Percentiles rank a stretch among this genome's conserved stretches.
These are phyloP conservation scores for Meteorus colon DNA, from an alignment of 2,888 invertebrate species.

Conservation along the genomic window DNA sequence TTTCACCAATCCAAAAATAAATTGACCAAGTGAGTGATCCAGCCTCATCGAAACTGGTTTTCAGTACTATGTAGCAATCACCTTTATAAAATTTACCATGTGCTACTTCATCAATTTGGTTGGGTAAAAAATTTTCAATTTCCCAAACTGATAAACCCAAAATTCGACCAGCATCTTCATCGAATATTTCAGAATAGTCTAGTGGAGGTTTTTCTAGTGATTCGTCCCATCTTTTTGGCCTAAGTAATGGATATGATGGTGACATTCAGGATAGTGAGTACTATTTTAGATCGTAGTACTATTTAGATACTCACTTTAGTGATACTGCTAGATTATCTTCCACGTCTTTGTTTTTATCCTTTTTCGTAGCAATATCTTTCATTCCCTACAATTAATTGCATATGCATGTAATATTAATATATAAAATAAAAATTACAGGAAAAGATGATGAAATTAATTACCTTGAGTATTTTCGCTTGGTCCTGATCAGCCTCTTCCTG, in stretches of 20 bases:
- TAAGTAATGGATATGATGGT: constrained; percentile 63
- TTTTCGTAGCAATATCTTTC: constrained; percentile 89
- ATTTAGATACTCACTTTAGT: constrained; percentile 78
- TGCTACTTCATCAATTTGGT: constrained; percentile 92
- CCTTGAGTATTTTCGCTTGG: constrained; percentile 91
- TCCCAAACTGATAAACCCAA: constrained; percentile 98
- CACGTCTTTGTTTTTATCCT: constrained; percentile 82
- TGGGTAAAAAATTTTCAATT: constrained; percentile 99
- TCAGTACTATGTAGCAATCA: constrained; percentile 97
- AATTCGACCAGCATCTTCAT: constrained; percentile 93
- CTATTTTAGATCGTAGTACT: not conserved
- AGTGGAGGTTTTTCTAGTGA: constrained; percentile 94
- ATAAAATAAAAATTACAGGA: not conserved
- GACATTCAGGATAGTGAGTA: not conserved
- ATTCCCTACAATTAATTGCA: constrained; percentile 78
- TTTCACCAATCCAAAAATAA: constrained; percentile 99
- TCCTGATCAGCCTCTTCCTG: constrained; percentile 89
- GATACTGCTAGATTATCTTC: constrained; percentile 81
- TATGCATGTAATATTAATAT: not conserved
- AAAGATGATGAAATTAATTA: constrained; percentile 38
- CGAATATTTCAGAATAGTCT: constrained; percentile 98
- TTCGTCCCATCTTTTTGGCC: constrained; percentile 98
- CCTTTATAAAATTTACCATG: constrained; percentile 99
- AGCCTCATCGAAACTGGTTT: constrained; percentile 88
- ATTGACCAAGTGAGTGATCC: constrained; percentile 95